Percentiles rank a stretch among this genome's conserved stretches.
These are phyloP conservation scores for Perca fluviatilis DNA, from an alignment of 2,113 vertebrate species.

Conservation along the genomic window DNA sequence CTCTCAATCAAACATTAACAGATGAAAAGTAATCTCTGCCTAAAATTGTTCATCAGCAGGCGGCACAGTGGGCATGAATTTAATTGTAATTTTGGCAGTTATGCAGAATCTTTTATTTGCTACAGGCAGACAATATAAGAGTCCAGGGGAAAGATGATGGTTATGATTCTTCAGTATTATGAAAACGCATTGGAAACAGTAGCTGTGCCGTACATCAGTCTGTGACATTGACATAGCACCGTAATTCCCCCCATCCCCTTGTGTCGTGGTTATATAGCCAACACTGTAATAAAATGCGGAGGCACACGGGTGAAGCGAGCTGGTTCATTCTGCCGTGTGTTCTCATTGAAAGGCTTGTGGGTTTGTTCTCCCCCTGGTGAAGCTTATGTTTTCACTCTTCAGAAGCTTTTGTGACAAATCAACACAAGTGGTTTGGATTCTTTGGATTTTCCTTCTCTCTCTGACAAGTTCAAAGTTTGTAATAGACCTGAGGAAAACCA, in stretches of 20 bases:
- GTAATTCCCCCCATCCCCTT: constrained; percentile 46
- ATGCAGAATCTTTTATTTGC: constrained; percentile 42
- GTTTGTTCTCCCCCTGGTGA: constrained; percentile 25
- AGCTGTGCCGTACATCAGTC: constrained; percentile 17
- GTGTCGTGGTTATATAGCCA: constrained; percentile 24
- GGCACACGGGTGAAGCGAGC: constrained; percentile 15
- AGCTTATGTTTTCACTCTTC: constrained; percentile 23
- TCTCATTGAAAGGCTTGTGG: constrained; percentile 14
- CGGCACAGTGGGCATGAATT: constrained; percentile 28
- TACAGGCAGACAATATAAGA: constrained; percentile 9
- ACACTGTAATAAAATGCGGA: constrained; percentile 35
- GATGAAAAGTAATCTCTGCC: constrained; percentile 27
- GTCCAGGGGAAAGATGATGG: not conserved
- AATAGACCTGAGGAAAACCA: constrained; percentile 1
- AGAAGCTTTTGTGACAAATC: constrained; percentile 40
- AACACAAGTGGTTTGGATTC: constrained; percentile 32
- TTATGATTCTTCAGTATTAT: constrained; percentile 13
- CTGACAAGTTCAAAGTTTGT: constrained; percentile 7
- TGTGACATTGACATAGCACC: constrained; percentile 58
- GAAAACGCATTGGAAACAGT: constrained; percentile 16
- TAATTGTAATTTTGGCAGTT: constrained; percentile 42
- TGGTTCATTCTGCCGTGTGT: not conserved
- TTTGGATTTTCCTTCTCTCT: not conserved
- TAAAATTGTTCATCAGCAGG: constrained; percentile 42
- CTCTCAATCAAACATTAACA: constrained; percentile 36